Evolutionary conservation across 2,113 vertebrate species (phyloP).

Genomic region (Amphiprion ocellaris): DNA sequence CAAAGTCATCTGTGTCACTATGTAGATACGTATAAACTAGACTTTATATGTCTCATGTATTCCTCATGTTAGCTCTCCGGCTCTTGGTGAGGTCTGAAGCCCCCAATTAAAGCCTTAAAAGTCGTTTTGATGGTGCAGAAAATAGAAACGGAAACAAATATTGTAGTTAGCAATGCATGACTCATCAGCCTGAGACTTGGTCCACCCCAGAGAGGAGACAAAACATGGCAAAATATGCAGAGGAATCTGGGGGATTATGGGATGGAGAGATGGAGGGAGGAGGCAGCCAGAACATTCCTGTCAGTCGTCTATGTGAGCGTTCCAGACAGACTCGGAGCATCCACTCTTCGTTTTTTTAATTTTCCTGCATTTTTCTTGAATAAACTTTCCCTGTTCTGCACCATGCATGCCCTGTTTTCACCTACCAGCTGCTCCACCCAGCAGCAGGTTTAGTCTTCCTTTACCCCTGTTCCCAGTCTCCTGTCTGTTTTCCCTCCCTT

Average conservation of each 20-base stretch:
- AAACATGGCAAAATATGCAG: slow-evolving; percentile 32
- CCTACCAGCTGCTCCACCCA: background rate
- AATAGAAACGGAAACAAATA: slow-evolving; percentile 49
- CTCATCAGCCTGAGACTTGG: slow-evolving; percentile 66
- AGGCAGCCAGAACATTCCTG: slow-evolving; percentile 22
- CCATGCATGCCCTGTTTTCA: background rate
- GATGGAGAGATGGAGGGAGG: slow-evolving; percentile 31
- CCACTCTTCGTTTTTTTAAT: background rate
- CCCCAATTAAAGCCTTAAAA: slow-evolving; percentile 49
- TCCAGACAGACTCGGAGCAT: too few species aligned
- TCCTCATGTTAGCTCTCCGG: slow-evolving; percentile 23
- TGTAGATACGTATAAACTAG: background rate
- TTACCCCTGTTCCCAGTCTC: background rate
- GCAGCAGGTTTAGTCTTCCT: slow-evolving; percentile 6
- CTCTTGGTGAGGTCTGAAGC: slow-evolving; percentile 22
- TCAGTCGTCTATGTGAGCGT: slow-evolving; percentile 14
- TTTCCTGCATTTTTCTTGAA: too few species aligned
- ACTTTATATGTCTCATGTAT: slow-evolving; percentile 15
- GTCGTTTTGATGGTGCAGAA: slow-evolving; percentile 46
- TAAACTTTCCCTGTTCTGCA: too few species aligned
- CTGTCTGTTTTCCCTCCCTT: slow-evolving; percentile 18
- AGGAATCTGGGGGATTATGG: slow-evolving; percentile 48
- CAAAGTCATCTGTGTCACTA: background rate
- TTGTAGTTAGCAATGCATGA: slow-evolving; percentile 52
- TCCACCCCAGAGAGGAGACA: slow-evolving; percentile 33